These are phyloP conservation scores for Canis aureus DNA, from an alignment of 2,113 vertebrate genomes.

Conservation along the genomic window DNA sequence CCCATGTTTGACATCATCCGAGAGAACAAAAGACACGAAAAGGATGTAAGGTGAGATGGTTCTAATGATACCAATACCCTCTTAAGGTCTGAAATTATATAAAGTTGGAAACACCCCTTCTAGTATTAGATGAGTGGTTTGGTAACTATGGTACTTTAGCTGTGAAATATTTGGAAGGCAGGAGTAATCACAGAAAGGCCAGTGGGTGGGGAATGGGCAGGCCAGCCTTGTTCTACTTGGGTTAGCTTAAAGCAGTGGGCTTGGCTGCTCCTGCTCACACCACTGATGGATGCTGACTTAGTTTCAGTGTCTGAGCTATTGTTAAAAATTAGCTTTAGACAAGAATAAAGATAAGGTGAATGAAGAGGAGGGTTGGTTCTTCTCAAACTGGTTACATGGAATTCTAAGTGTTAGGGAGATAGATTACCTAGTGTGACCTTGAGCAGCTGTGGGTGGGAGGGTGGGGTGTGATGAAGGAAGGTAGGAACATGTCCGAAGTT, in stretches of 20 bases:
- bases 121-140: neutral
- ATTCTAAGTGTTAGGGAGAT: neutral
- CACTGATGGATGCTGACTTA: neutral
- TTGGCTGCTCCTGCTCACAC: too few species aligned
- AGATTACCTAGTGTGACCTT: neutral
- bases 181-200: neutral
- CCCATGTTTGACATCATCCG: constrained; percentile 97
- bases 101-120: neutral
- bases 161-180: neutral
- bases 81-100: neutral
- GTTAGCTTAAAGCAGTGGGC: neutral
- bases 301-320: neutral
- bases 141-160: neutral
- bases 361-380: neutral
- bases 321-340: neutral
- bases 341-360: neutral
- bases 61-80: neutral
- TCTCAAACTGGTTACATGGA: neutral
- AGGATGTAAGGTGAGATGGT: constrained; percentile 92
- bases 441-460: neutral
- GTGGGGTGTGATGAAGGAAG: neutral
- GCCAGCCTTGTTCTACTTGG: neutral
- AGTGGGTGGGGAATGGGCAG: neutral
- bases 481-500: neutral
- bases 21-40: constrained; percentile 95